These are phyloP conservation scores for Pseudococcus longispinus DNA, from an alignment of 2,888 invertebrate species.

Conservation along the genomic window DNA sequence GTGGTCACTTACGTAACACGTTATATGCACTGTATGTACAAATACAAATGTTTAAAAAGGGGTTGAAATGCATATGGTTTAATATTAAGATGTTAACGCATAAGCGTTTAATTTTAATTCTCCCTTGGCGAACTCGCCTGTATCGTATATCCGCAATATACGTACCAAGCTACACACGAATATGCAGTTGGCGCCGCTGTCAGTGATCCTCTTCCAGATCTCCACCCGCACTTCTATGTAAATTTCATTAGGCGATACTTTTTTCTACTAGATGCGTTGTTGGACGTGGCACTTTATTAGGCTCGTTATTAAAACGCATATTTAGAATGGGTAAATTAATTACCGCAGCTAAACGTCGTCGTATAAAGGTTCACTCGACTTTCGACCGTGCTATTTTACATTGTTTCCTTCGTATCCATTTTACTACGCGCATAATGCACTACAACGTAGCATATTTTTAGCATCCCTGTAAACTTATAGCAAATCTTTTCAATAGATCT, in stretches of 20 bases:
- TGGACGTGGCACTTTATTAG: background rate
- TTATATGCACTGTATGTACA: background rate
- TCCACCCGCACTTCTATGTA: background rate
- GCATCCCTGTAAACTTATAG: no score
- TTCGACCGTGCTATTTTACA: background rate
- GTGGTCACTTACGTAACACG: background rate
- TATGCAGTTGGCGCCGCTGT: background rate
- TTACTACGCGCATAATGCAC: no score
- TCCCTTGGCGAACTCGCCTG: background rate
- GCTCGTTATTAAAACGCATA: background rate
- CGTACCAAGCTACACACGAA: background rate
- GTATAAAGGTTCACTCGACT: background rate
- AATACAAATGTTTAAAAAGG: background rate
- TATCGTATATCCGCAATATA: background rate
- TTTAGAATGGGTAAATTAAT: background rate
- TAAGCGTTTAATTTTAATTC: background rate
- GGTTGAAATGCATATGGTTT: background rate
- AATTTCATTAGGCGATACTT: background rate
- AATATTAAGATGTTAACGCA: background rate
- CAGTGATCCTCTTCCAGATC: background rate
- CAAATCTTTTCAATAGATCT: no score
- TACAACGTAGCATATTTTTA: no score
- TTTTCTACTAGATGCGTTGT: background rate
- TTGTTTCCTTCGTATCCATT: background rate
- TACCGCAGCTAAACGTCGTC: background rate